A percentile compares a stretch with the other conserved stretches of the same genome.
Evolutionary conservation across 2,888 invertebrate species (phyloP).

Genomic region (Caenorhabditis angaria): DNA sequence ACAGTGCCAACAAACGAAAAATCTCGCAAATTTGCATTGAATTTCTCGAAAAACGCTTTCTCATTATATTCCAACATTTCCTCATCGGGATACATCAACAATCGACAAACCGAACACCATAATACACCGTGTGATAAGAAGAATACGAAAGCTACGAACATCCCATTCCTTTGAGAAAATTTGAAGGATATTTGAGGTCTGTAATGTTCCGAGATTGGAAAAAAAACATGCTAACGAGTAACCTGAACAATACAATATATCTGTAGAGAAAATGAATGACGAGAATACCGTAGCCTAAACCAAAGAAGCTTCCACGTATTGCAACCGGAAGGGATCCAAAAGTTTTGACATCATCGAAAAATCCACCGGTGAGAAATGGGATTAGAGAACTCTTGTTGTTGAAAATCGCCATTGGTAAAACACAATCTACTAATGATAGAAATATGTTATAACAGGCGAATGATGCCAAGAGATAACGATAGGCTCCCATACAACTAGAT

Average conservation of each 20-base stretch:
- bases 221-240: background rate
- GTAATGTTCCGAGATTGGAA: background rate
- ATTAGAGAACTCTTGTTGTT: background rate
- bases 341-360: constrained; percentile 11
- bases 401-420: constrained; percentile 18
- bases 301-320: constrained; percentile 19
- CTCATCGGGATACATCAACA: constrained; percentile 6
- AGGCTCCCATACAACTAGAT: constrained; percentile 23
- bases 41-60: background rate
- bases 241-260: constrained; percentile 23
- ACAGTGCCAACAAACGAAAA: background rate
- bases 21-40: background rate
- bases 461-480: constrained; percentile 16
- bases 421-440: constrained; percentile 16
- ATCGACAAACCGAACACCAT: background rate
- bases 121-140: background rate
- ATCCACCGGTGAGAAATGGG: constrained; percentile 14
- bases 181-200: constrained; percentile 16
- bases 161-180: constrained; percentile 19
- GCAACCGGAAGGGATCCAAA: constrained; percentile 10
- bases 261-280: constrained; percentile 31
- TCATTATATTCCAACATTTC: constrained; percentile 15
- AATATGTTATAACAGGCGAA: constrained; percentile 30
- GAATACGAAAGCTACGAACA: background rate
- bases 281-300: constrained; percentile 21